These are phyloP conservation scores for Tarsius wallacei DNA, from an alignment of 2,797 vertebrate genomes.

Conservation along the genomic window DNA sequence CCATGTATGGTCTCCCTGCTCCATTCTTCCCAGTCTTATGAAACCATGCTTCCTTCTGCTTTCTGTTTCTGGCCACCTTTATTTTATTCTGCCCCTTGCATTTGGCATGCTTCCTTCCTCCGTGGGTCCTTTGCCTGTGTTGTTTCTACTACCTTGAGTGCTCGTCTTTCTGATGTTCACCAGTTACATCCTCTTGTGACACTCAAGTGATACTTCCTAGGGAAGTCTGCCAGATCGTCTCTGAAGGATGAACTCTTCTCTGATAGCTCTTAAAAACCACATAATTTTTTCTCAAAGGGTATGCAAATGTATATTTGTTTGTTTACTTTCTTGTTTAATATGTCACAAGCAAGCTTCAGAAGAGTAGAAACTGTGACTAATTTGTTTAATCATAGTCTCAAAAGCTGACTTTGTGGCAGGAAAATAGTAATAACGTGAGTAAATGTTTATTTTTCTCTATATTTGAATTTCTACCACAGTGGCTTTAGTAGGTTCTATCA, in stretches of 20 bases:
- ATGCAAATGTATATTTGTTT: neutral
- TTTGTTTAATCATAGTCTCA: neutral
- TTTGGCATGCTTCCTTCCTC: neutral
- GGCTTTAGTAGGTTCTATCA: neutral
- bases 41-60: neutral
- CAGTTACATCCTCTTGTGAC: neutral
- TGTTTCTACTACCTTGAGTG: neutral
- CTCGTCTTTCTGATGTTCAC: neutral
- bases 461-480: neutral
- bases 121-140: neutral
- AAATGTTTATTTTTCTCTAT: neutral
- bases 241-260: neutral
- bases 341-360: neutral
- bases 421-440: neutral
- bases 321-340: neutral
- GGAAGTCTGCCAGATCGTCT: neutral
- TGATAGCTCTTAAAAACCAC: neutral
- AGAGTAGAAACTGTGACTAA: neutral
- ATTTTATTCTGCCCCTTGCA: accelerated
- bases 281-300: neutral
- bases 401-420: neutral
- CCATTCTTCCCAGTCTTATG: accelerated
- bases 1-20: neutral
- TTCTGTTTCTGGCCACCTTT: neutral
- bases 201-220: neutral